phyloP scores from a whole-genome alignment of 1,140 invertebrate species.

The Ceratosolen fusciceps region DNA sequence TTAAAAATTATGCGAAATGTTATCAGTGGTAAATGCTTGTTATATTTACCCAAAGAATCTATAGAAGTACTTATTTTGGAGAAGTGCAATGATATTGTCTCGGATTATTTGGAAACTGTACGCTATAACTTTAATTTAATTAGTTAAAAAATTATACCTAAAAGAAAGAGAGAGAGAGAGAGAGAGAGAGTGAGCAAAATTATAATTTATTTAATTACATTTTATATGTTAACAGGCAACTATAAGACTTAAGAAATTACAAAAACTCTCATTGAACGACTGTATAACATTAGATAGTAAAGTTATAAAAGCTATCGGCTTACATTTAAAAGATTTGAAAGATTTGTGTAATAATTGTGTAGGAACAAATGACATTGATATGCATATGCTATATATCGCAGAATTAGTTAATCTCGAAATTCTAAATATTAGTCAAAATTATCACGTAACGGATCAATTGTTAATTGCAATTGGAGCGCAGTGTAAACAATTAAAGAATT shows the following conservation, averaged over 20 bases:
- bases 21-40: slow-evolving; percentile 60
- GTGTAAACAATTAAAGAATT: slow-evolving; percentile 52
- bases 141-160: background rate
- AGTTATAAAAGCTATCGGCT: slow-evolving; percentile 51
- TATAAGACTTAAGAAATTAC: slow-evolving; percentile 52
- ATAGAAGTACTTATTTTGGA: slow-evolving; percentile 59
- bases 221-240: slow-evolving; percentile 53
- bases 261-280: slow-evolving; percentile 49
- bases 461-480: slow-evolving; percentile 49
- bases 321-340: slow-evolving; percentile 50
- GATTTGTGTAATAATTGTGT: slow-evolving; percentile 46
- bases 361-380: slow-evolving; percentile 50
- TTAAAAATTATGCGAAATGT: slow-evolving; percentile 53
- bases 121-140: slow-evolving; percentile 16
- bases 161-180: too few species aligned
- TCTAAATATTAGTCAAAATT: slow-evolving; percentile 50
- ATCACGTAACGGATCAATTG: slow-evolving; percentile 49
- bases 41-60: slow-evolving; percentile 55
- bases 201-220: slow-evolving; percentile 26
- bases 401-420: slow-evolving; percentile 57
- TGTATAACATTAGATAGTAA: slow-evolving; percentile 49
- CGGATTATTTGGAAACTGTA: slow-evolving; percentile 57
- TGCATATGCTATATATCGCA: slow-evolving; percentile 50
- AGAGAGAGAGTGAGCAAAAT: background rate
- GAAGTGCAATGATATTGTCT: slow-evolving; percentile 52